phyloP scores from a whole-genome alignment of 2,113 vertebrate genomes.

The Artemisiospiza belli region DNA sequence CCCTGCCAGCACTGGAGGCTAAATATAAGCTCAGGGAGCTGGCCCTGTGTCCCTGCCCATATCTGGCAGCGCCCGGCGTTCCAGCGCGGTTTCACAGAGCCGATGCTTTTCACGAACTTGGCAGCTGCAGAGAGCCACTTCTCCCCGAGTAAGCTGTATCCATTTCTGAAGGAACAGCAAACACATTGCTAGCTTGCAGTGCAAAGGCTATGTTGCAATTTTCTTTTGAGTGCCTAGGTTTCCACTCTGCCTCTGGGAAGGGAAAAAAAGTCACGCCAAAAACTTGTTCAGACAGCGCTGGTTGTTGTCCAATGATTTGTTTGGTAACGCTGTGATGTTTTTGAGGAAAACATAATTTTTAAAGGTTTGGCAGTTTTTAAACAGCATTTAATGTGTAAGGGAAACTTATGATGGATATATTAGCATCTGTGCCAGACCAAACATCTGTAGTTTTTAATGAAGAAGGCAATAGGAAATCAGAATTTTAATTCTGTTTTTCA shows the following conservation, averaged over 20 bases:
- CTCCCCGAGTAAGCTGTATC: background rate
- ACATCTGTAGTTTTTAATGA: constrained; percentile 44
- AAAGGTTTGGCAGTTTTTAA: constrained; percentile 27
- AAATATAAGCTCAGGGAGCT: constrained; percentile 46
- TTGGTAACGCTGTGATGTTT: background rate
- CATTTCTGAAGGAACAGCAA: constrained; percentile 34
- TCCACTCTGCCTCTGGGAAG: background rate
- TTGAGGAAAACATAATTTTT: constrained; percentile 11
- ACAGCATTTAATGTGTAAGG: background rate
- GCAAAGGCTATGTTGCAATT: constrained; percentile 5
- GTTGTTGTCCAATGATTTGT: background rate
- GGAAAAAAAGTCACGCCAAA: background rate
- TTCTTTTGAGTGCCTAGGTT: background rate
- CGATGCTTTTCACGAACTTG: constrained; percentile 37
- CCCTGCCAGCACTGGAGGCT: constrained; percentile 22
- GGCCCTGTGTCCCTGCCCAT: background rate
- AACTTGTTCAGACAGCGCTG: background rate
- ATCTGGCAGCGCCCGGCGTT: constrained; percentile 41
- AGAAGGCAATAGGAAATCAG: background rate
- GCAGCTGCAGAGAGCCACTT: constrained; percentile 7
- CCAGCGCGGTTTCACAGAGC: background rate
- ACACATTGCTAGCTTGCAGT: constrained; percentile 27
- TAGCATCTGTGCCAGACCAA: constrained; percentile 45
- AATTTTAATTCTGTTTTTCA: constrained; percentile 14
- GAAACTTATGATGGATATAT: background rate